phyloP scores from a whole-genome alignment of 2,797 vertebrate genomes.

The Chromobotia macracanthus region DNA sequence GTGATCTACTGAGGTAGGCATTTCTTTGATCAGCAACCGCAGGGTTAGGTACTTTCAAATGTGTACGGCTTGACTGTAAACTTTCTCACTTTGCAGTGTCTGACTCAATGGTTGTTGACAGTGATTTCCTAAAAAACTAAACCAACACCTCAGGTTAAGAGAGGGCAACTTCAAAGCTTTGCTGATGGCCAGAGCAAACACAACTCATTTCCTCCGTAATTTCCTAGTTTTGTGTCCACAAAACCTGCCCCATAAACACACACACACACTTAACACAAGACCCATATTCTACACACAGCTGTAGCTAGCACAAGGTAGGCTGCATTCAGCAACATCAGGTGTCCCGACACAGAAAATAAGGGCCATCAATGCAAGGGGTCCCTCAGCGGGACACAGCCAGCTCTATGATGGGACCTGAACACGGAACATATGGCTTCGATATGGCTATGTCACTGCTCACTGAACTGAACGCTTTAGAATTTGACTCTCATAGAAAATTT shows the following conservation, averaged over 20 bases:
- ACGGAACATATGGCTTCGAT: neutral
- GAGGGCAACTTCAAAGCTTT: conserved; percentile 16
- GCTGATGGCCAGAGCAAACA: conserved; percentile 22
- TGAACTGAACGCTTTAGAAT: too few species aligned
- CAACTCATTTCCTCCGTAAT: conserved; percentile 32
- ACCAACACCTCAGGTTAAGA: conserved; percentile 18
- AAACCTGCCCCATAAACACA: too few species aligned
- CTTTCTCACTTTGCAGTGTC: conserved; percentile 16
- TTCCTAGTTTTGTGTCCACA: conserved; percentile 31
- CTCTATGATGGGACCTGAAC: conserved; percentile 24
- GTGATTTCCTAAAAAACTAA: conserved; percentile 5
- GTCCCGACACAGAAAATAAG: conserved; percentile 39
- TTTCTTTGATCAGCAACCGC: neutral
- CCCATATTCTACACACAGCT: conserved; percentile 41
- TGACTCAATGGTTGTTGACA: neutral
- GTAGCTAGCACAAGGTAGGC: conserved; percentile 27
- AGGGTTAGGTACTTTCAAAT: conserved; percentile 7
- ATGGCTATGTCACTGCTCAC: too few species aligned
- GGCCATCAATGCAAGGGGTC: conserved; percentile 50
- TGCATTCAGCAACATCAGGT: conserved; percentile 6
- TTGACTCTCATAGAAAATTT: too few species aligned
- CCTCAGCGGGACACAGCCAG: conserved; percentile 57
- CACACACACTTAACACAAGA: conserved; percentile 21
- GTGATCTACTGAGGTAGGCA: neutral
- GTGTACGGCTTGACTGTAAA: neutral